phyloP scores from a whole-genome alignment of 2,797 vertebrate genomes.

The Apodemus agrarius region DNA sequence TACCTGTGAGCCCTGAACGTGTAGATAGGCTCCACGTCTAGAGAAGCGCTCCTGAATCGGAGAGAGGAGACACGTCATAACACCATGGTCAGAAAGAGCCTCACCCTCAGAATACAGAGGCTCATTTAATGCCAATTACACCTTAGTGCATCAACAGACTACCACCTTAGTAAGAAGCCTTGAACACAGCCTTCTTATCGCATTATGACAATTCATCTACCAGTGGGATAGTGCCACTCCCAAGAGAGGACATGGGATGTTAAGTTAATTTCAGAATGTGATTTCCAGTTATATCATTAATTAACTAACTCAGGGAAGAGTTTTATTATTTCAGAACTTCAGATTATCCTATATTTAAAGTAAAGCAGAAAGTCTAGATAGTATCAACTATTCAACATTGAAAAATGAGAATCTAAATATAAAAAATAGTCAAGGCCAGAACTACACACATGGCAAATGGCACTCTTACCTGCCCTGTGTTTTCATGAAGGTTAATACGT shows the following conservation, averaged over 20 bases:
- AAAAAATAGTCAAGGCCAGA: neutral
- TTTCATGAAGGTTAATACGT: conserved; percentile 28
- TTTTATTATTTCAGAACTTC: conserved; percentile 53
- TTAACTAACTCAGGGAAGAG: conserved; percentile 37
- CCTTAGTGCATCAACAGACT: neutral
- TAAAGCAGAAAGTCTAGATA: conserved; percentile 30
- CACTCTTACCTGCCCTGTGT: conserved; percentile 42
- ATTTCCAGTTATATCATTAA: conserved; percentile 45
- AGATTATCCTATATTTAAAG: conserved; percentile 52
- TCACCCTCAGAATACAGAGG: neutral
- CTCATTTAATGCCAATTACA: neutral
- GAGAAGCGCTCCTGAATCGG: conserved; percentile 93
- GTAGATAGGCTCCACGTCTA: conserved; percentile 99
- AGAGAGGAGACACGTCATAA: conserved; percentile 69
- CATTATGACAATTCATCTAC: neutral
- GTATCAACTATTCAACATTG: neutral
- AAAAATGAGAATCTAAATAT: neutral
- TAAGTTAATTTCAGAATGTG: conserved; percentile 35
- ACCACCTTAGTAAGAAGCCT: neutral
- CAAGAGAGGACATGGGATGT: neutral
- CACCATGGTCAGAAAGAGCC: neutral
- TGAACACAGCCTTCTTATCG: neutral
- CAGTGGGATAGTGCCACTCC: neutral
- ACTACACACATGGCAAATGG: neutral
- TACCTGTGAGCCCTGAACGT: conserved; percentile 99